Base-by-base conservation (phyloP, 2,888 invertebrate genomes). In the Sarcophaga subvicina region DNA sequence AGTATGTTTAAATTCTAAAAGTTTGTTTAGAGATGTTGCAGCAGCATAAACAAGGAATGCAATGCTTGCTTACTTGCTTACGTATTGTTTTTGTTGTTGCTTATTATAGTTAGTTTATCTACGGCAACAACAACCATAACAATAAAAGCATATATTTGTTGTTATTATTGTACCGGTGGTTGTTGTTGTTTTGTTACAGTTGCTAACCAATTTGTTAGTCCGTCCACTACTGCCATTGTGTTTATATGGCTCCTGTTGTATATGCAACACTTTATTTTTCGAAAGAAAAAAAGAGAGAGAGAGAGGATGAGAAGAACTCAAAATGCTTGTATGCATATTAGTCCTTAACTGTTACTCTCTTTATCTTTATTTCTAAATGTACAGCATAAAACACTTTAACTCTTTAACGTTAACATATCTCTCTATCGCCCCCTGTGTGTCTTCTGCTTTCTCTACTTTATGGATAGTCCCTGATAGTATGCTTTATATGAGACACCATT, bases 21-120 rank as follows among this genome's bases (percentile, higher is more conserved):
- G 59, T 81, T 73, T 85, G 81, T 49, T 60, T 75, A 60, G 17
- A 27, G 72, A 67, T 78, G 66, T 67, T 62, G 67, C 54, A 54
- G 2, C 54, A 54, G 17, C 54, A 54, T 62, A 77, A 66, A 67
- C 62, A 78, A 78, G 78, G 54, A 83, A 83, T 72, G 54, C 27
- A 49, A 49, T 49, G 14, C 49, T 49, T 11, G 11, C 17, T 4
- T 54, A 1, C 54, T 54, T 54, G 2, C 54, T 37, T 37, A 37
- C 1, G 8, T 37, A 37, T 3, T 37, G 37, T 37, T 37, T 37
- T 37, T 54, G 54, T 17, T 17, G 54, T 66, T 77, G 78, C 78
- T 72, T 78, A 78, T 17, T 54, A 54, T 72, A 78, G 72, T 83
- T 83, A 73, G 72, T 76, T 81, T 78, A 72, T 83, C 78, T 83